These are phyloP conservation scores for Spea bombifrons DNA, from an alignment of 2,113 vertebrate genomes.

Conservation along the genomic window DNA sequence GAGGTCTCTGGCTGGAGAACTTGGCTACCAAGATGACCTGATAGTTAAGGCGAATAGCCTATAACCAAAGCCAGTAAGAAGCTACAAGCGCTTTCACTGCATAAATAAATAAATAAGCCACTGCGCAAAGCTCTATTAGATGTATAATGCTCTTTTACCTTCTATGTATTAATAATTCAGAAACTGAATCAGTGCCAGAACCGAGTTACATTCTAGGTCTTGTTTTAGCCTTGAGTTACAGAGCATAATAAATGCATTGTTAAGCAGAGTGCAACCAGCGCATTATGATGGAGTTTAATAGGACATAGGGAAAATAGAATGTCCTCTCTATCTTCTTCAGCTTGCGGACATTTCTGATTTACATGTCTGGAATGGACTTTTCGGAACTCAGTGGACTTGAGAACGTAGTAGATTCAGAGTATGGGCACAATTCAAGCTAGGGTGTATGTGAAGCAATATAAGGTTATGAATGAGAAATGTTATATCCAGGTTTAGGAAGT, in stretches of 20 bases:
- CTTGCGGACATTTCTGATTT: neutral
- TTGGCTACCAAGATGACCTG: constrained; percentile 88
- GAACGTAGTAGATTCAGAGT: too few species aligned
- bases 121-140: neutral
- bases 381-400: too few species aligned
- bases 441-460: too few species aligned
- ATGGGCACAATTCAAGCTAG: too few species aligned
- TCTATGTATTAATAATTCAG: neutral
- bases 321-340: neutral
- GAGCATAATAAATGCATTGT: constrained; percentile 59
- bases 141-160: constrained; percentile 12
- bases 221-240: constrained; percentile 77
- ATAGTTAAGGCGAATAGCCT: constrained; percentile 57
- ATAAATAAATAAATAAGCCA: too few species aligned
- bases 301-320: neutral
- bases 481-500: too few species aligned
- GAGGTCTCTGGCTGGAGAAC: constrained; percentile 82
- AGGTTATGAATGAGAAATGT: too few species aligned
- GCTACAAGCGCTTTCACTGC: too few species aligned
- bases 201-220: constrained; percentile 59
- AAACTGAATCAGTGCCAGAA: constrained; percentile 1
- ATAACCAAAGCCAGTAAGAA: too few species aligned
- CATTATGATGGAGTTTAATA: neutral
- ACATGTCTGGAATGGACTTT: neutral
- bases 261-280: neutral